Base-by-base conservation (phyloP, 2,888 invertebrate species). In the Yponomeuta cagnagella region DNA sequence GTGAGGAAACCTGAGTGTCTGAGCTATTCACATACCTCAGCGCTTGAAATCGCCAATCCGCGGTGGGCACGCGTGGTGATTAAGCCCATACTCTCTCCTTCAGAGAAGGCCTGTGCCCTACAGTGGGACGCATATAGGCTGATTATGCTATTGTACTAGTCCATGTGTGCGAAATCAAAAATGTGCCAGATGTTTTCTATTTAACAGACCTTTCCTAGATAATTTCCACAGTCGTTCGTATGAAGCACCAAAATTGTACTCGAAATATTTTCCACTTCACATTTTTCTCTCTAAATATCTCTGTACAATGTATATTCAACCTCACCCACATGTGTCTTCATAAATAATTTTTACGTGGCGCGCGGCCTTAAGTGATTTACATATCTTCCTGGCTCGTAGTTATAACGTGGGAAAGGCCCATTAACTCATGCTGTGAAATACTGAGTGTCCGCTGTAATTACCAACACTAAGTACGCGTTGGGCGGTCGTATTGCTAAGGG, bases 401-500 rank as follows among this genome's bases (percentile, higher is more conserved):
- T 58, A 58, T 58, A 58, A 58, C 52, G 52, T 58, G 52, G 52
- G 52, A 58, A 12, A 58, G 15, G 52, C 52, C 52, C 52, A 58
- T 58, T 58, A 58, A 58, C 52, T 58, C 52, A 58, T 58, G 15
- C 52, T 58, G 52, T 58, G 52, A 58, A 58, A 58, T 58, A 58
- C 52, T 58, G 52, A 58, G 52, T 58, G 52, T 58, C 52, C 52
- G 52, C 52, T 15, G 52, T 58, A 58, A 58, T 58, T 58, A 58
- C 15, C 52, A 58, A 58, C 52, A 58, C 52, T 58, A 58, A 58
- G 52, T 58, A 58, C 52, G 52, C 15, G 15, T 58, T 12, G 1
- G 52, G 52, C 52, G 12, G 15, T 58, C 52, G 12, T 58, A 58
- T 58, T 15, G 52, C 52, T 58, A 58, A 58, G 15, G 52, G 15